A percentile compares a stretch with the other conserved stretches of the same genome.
phyloP scores from a whole-genome alignment of 2,888 invertebrate genomes.

The Chrysolina haemoptera region DNA sequence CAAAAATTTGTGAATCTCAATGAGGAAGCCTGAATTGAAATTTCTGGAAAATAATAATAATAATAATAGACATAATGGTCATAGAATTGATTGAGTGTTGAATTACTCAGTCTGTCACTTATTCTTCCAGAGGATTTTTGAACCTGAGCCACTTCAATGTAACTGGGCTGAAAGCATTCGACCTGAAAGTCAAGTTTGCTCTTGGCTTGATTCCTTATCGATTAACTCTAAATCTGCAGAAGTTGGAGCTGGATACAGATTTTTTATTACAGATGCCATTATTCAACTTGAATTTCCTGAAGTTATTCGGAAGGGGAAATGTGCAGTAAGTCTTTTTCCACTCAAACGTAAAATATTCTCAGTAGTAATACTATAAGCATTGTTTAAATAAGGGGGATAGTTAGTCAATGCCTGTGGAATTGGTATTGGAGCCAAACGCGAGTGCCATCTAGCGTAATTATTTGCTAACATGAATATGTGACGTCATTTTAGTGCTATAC shows the following conservation, averaged over 20 bases:
- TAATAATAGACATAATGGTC: too few species aligned
- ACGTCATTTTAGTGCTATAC: too few species aligned
- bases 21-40: too few species aligned
- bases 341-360: not conserved
- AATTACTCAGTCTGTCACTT: not conserved
- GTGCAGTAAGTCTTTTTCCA: not conserved
- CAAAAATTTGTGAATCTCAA: too few species aligned
- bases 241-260: not conserved
- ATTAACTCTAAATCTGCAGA: not conserved
- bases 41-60: too few species aligned
- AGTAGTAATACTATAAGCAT: too few species aligned
- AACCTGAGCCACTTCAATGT: not conserved
- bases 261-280: conserved; percentile 17
- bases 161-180: conserved; percentile 18
- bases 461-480: too few species aligned
- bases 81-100: too few species aligned
- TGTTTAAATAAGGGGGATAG: too few species aligned
- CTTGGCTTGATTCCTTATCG: not conserved
- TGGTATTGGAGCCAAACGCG: too few species aligned
- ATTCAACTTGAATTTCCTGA: conserved; percentile 4
- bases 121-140: conserved; percentile 12
- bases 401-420: too few species aligned
- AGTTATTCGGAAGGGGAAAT: conserved; percentile 12
- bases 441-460: too few species aligned
- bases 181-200: not conserved